Evolutionary conservation across 2,888 invertebrate species (phyloP), one percentile per base, ranked within the genome.

Genomic region (Plebejus argus): DNA sequence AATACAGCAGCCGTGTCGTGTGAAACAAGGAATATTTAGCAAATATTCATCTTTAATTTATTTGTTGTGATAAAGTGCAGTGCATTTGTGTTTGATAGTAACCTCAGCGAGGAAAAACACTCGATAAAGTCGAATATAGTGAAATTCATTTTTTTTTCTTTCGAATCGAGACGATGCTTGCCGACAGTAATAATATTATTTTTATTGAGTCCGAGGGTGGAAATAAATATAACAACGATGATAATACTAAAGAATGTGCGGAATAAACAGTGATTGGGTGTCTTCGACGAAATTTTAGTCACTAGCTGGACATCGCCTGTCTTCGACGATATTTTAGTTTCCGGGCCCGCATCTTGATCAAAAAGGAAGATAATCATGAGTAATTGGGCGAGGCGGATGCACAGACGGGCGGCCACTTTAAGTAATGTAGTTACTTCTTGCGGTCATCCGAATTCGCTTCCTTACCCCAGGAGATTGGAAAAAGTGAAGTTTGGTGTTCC

Each of bases 401-500:
- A 98, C 94, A 95, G 98, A 88, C 96, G 98, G 92, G 98, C 98
- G 86, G 98, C 98, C 91, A 98, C 97, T 87, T 95, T 98, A 86
- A 97, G 98, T 90, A 98, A 97, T 93, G 98, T 98, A 87, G 98
- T 98, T 85, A 98, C 98, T 84, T 98, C 98, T 85, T 98, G 98
- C 90, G 98, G 98, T 81, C 98, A 98, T 92, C 97, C 97, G 39
- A 96, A 96, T 81, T 92, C 95, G 45, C 96, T 97, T 82, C 97
- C 97, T 28, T 98, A 97, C 89, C 97, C 97, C 12, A 95, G 98
- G 84, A 95, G 98, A 86, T 93, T 98, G 82, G 98, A 98, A 93
- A 98, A 98, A 95, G 98, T 99, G 76, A 99, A 98, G 92, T 99
- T 99, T 93, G 99, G 99, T 82, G 98, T 97, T 81, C 96, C 98